These are phyloP conservation scores for Rhadina sibilatrix DNA, from an alignment of 2,113 vertebrate species.

Conservation along the genomic window DNA sequence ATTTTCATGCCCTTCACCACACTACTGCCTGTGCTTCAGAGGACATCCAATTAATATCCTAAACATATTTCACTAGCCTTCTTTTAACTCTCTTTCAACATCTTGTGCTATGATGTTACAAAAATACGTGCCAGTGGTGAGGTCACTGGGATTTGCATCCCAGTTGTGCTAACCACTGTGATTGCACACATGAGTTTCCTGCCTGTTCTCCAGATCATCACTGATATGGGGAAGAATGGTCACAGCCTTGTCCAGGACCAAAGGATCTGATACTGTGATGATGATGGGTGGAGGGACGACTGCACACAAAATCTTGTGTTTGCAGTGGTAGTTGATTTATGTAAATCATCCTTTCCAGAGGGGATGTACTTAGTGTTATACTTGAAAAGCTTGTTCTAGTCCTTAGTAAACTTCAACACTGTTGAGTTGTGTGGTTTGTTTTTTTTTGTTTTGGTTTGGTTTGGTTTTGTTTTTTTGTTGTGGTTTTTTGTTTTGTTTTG, in stretches of 20 bases:
- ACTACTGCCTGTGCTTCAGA: not conserved
- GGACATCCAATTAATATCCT: not conserved
- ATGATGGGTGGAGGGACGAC: not conserved
- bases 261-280: not conserved
- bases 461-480: too few species aligned
- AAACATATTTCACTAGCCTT: not conserved
- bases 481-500: too few species aligned
- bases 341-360: not conserved
- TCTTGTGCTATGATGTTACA: not conserved
- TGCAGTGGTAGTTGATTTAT: not conserved
- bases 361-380: not conserved
- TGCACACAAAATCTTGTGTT: not conserved
- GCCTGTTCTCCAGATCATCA: not conserved
- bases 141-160: not conserved
- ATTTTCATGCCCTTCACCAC: not conserved
- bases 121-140: not conserved
- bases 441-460: not conserved
- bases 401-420: not conserved
- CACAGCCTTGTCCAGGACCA: not conserved
- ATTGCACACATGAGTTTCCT: not conserved
- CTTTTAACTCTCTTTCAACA: not conserved
- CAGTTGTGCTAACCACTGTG: not conserved
- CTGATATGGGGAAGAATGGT: not conserved
- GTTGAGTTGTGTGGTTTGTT: not conserved
- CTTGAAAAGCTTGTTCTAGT: not conserved